Conservation (phyloP, 1,140 invertebrate genomes). For the Littorina saxatilis region DNA sequence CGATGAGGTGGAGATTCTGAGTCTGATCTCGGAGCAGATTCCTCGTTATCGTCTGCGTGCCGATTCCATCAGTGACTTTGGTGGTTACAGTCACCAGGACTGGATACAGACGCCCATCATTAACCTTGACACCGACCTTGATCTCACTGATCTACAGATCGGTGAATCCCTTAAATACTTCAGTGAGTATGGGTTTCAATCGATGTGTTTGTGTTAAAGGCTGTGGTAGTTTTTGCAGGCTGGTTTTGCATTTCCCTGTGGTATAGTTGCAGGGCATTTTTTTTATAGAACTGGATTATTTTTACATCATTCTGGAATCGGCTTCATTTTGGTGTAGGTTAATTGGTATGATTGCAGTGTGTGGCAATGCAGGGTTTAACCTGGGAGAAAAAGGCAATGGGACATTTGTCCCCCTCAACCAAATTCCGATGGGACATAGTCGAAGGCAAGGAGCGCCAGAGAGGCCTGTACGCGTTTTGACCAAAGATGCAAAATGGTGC, state of each 20-base stretch:
- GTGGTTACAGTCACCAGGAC: slow-evolving; percentile 95
- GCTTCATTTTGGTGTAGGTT: no score
- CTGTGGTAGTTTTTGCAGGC: background rate
- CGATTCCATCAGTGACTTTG: slow-evolving; percentile 95
- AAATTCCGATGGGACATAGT: no score
- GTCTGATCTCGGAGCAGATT: slow-evolving; percentile 95
- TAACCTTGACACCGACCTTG: slow-evolving; percentile 82
- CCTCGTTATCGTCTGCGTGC: slow-evolving; percentile 94
- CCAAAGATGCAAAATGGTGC: no score
- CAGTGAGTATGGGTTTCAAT: slow-evolving; percentile 83
- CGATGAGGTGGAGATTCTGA: slow-evolving; percentile 94
- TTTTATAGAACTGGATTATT: no score
- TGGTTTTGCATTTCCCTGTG: background rate
- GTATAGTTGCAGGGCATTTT: background rate
- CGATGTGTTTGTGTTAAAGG: no score
- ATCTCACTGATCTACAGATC: slow-evolving; percentile 94
- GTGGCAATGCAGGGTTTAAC: no score
- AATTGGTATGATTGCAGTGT: no score
- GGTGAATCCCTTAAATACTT: slow-evolving; percentile 98
- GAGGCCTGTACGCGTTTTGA: no score
- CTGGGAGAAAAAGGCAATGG: no score
- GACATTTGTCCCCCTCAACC: no score
- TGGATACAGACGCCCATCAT: slow-evolving; percentile 91
- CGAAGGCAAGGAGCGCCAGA: no score
- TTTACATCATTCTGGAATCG: no score